These are phyloP conservation scores for Seriola quinqueradiata DNA, from an alignment of 2,113 vertebrate genomes.

Conservation along the genomic window DNA sequence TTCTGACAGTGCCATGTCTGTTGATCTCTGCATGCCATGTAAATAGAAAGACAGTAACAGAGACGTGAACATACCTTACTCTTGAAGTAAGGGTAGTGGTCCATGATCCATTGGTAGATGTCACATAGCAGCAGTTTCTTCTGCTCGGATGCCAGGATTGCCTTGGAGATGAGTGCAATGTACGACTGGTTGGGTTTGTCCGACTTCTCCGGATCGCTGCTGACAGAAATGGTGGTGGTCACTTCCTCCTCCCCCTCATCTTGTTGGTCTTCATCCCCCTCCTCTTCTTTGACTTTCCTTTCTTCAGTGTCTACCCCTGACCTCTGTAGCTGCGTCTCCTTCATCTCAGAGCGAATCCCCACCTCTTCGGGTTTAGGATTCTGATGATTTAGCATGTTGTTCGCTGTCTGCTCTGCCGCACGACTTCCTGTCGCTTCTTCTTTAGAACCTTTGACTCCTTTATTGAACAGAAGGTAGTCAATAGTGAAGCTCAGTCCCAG, in stretches of 20 bases:
- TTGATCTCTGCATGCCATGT: neutral
- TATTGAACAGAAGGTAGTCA: slow-evolving; percentile 84
- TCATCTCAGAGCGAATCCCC: slow-evolving; percentile 40
- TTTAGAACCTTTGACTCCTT: slow-evolving; percentile 70
- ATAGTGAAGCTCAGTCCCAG: slow-evolving; percentile 87
- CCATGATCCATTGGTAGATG: slow-evolving; percentile 93
- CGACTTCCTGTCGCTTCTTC: slow-evolving; percentile 59
- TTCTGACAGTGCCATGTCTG: too few relatives aligned
- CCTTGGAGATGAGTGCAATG: slow-evolving; percentile 89
- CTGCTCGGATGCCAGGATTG: slow-evolving; percentile 86
- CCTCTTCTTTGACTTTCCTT: slow-evolving; percentile 53
- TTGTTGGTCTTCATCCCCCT: slow-evolving; percentile 50
- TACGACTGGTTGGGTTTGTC: slow-evolving; percentile 89
- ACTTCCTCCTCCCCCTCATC: slow-evolving; percentile 63
- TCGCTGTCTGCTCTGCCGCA: slow-evolving; percentile 45
- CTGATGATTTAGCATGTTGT: slow-evolving; percentile 53
- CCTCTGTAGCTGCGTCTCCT: slow-evolving; percentile 33
- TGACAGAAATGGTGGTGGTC: slow-evolving; percentile 57
- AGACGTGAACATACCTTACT: slow-evolving; percentile 83
- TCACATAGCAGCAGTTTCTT: slow-evolving; percentile 90
- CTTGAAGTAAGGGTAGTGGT: slow-evolving; percentile 89
- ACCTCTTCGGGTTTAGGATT: slow-evolving; percentile 57
- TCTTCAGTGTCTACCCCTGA: slow-evolving; percentile 31
- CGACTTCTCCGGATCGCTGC: slow-evolving; percentile 3
- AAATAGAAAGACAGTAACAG: neutral